Conservation (phyloP, 2,797 vertebrate genomes). For the Gouania willdenowi region DNA sequence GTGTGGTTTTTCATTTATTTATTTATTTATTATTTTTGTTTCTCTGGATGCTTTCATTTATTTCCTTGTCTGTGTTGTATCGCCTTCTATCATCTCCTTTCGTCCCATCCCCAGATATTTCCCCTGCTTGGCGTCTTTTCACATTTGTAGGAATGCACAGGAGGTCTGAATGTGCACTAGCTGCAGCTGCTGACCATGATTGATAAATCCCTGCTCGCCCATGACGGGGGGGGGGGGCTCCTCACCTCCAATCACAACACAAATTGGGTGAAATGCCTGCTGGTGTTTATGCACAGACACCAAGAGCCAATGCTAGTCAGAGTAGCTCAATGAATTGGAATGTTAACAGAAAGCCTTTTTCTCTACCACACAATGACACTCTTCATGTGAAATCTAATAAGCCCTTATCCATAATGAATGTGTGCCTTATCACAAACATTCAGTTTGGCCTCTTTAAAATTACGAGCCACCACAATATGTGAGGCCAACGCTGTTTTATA, state of each 20-base stretch:
- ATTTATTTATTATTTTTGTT: conserved; percentile 4
- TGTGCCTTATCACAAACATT: conserved; percentile 57
- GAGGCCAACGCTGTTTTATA: conserved; percentile 30
- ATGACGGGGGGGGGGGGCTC: conserved; percentile 50
- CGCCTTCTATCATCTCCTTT: neutral
- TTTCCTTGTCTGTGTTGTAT: conserved; percentile 8
- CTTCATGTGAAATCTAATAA: conserved; percentile 61
- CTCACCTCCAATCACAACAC: conserved; percentile 45
- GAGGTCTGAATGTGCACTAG: conserved; percentile 19
- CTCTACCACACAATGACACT: conserved; percentile 56
- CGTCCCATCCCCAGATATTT: conserved; percentile 2
- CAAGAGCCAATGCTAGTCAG: conserved; percentile 1
- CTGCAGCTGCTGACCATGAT: conserved; percentile 47
- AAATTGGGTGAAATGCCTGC: conserved; percentile 43
- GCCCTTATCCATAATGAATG: conserved; percentile 43
- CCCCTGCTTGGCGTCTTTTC: conserved; percentile 9
- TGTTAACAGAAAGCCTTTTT: conserved; percentile 48
- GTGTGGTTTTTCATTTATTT: too few relatives aligned
- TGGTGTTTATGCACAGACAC: conserved; percentile 44
- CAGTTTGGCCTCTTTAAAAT: conserved; percentile 53
- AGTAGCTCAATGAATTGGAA: conserved; percentile 38
- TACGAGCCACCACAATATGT: conserved; percentile 52
- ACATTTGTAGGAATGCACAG: conserved; percentile 11
- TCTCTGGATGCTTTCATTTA: conserved; percentile 2
- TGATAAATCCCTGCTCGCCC: conserved; percentile 59